Conservation (phyloP, 1,140 invertebrate genomes). For the Lordiphosa clarofinis region DNA sequence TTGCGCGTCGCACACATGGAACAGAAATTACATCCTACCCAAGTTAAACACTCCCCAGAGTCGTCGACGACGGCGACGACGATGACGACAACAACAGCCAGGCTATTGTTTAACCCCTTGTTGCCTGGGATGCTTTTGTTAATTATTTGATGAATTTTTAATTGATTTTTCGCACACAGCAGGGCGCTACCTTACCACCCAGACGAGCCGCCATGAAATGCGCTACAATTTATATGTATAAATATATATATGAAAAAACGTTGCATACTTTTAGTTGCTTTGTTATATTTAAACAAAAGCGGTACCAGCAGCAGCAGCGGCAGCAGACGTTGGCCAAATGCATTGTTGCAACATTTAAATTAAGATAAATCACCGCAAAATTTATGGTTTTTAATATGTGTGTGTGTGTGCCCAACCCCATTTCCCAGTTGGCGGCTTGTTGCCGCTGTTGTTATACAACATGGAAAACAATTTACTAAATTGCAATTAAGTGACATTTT, state of each 20-base stretch:
- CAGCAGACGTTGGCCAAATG: conserved; percentile 44
- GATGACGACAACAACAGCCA: conserved; percentile 14
- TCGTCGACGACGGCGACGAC: conserved; percentile 2
- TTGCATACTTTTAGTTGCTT: conserved; percentile 74
- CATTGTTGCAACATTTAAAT: conserved; percentile 79
- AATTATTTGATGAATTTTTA: conserved; percentile 80
- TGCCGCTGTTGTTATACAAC: conserved; percentile 74
- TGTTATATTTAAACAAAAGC: conserved; percentile 75
- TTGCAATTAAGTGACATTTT: conserved; percentile 79
- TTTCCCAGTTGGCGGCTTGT: conserved; percentile 40
- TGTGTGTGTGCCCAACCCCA: not conserved
- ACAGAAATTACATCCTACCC: conserved; percentile 55
- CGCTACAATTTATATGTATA: conserved; percentile 32
- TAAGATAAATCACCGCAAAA: conserved; percentile 79
- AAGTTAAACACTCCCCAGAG: conserved; percentile 72
- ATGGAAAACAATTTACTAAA: conserved; percentile 79
- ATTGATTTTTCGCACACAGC: conserved; percentile 79
- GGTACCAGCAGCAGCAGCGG: conserved; percentile 37
- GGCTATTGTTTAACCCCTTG: conserved; percentile 72
- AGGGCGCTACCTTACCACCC: conserved; percentile 35
- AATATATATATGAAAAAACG: conserved; percentile 41
- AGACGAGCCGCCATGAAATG: conserved; percentile 39
- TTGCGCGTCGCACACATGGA: conserved; percentile 66
- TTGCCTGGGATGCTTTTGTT: conserved; percentile 70
- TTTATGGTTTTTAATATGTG: conserved; percentile 79